Evolutionary conservation across 2,113 vertebrate genomes (phyloP), one percentile per base, ranked within the genome.

Genomic region (Istiophorus platypterus): DNA sequence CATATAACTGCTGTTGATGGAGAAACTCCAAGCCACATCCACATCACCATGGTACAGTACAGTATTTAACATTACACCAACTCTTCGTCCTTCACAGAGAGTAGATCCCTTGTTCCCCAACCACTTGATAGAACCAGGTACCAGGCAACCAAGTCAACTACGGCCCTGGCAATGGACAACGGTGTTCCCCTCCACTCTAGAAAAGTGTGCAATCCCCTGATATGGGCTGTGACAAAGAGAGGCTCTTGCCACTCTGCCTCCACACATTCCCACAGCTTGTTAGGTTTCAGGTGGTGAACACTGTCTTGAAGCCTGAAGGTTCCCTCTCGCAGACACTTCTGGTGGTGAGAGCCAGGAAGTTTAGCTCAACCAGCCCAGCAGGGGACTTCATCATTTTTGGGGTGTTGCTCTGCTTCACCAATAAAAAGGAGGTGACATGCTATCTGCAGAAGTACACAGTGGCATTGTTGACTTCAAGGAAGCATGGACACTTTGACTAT

Each of bases 201-300:
- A n/a, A 29, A 56, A 75, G 66, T 81, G 81, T 84, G 56, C 57
- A 57, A 85, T 77, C 68, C 39, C 51, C 29, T 34, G 27, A 67
- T 76, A 68, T 64, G 20, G 51, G 41, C 65, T 49, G 29, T 74
- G 69, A 80, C 62, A 78, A 27, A 61, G 13, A 71, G 61, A 63
- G 37, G n/a, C 11, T 70, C 22, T 73, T 65, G 31, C 61, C 52
- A 51, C 66, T 57, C 65, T 57, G 39, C 24, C 45, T 75, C 39
- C 42, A 59, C 62, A 76, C 51, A 49, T 13, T 57, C 66, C 58
- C 51, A 65, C 41, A 72, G 64, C 47, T 74, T 83, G 42, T 78
- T 83, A 78, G 15, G n/a, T 81, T 78, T 68, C 6, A 5, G 62
- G 39, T 65, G 69, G 54, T 78, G 27, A 77, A 80, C 18, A 70